These are phyloP conservation scores for Abscondita cerata DNA, from an alignment of 2,888 invertebrate species.

Conservation along the genomic window DNA sequence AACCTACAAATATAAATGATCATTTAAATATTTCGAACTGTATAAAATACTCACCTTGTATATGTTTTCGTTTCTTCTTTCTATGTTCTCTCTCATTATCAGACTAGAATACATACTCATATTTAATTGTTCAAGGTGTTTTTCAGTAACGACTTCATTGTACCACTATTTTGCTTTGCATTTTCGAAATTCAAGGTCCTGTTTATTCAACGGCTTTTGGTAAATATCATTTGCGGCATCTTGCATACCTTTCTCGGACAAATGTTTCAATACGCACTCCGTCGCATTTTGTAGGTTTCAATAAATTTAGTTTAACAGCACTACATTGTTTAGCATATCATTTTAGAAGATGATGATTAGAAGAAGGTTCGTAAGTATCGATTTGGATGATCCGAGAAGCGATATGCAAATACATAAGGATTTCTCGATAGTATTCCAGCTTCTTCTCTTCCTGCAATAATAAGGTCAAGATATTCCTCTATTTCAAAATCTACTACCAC, in stretches of 20 bases:
- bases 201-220: too few relatives aligned
- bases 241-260: background rate
- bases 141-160: too few relatives aligned
- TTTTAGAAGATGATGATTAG: background rate
- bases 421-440: background rate
- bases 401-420: background rate
- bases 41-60: too few relatives aligned
- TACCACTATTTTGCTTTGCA: too few relatives aligned
- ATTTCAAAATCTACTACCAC: background rate
- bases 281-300: background rate
- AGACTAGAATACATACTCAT: too few relatives aligned
- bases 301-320: background rate
- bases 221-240: constrained; percentile 1
- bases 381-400: background rate
- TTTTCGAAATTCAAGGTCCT: too few relatives aligned
- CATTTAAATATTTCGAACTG: too few relatives aligned
- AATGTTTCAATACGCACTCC: background rate
- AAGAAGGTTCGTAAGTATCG: background rate
- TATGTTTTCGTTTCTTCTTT: too few relatives aligned
- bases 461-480: background rate
- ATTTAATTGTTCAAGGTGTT: too few relatives aligned
- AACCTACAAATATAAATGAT: too few relatives aligned
- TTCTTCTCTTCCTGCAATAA: background rate
- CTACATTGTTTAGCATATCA: background rate
- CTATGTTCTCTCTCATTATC: too few relatives aligned